phyloP scores from a whole-genome alignment of 2,888 invertebrate genomes.

The Phyllotreta striolata region DNA sequence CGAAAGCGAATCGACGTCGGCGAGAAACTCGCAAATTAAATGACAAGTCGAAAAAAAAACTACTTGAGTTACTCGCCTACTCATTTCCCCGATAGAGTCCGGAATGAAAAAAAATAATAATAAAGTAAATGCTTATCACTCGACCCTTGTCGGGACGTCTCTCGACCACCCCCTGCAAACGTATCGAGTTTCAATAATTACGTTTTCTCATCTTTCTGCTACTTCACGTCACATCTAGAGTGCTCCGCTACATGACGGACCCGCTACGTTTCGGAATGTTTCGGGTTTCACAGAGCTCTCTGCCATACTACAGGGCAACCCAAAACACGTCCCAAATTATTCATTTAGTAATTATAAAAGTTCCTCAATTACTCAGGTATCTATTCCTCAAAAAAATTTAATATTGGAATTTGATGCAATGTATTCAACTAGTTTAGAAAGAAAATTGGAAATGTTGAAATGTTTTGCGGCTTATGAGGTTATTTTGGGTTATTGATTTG shows the following conservation, averaged over 20 bases:
- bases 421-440: too few relatives aligned
- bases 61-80: not conserved
- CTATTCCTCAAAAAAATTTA: too few relatives aligned
- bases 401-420: too few relatives aligned
- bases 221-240: slow-evolving; percentile 22
- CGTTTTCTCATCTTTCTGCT: slow-evolving; percentile 32
- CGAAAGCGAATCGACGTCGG: too few relatives aligned
- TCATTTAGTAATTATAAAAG: too few relatives aligned
- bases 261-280: not conserved
- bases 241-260: slow-evolving; percentile 11
- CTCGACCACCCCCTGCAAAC: slow-evolving; percentile 31
- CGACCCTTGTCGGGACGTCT: slow-evolving; percentile 24
- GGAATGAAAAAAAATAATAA: slow-evolving; percentile 10
- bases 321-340: too few relatives aligned
- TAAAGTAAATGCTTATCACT: slow-evolving; percentile 19
- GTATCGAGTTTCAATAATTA: slow-evolving; percentile 41
- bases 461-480: too few relatives aligned
- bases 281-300: too few relatives aligned
- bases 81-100: not conserved
- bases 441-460: too few relatives aligned
- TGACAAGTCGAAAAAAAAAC: slow-evolving; percentile 8
- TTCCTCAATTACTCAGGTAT: too few relatives aligned
- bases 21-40: not conserved
- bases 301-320: too few relatives aligned
- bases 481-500: too few relatives aligned